phyloP scores from a whole-genome alignment of 2,888 invertebrate genomes.

The Flexamia atlantica region DNA sequence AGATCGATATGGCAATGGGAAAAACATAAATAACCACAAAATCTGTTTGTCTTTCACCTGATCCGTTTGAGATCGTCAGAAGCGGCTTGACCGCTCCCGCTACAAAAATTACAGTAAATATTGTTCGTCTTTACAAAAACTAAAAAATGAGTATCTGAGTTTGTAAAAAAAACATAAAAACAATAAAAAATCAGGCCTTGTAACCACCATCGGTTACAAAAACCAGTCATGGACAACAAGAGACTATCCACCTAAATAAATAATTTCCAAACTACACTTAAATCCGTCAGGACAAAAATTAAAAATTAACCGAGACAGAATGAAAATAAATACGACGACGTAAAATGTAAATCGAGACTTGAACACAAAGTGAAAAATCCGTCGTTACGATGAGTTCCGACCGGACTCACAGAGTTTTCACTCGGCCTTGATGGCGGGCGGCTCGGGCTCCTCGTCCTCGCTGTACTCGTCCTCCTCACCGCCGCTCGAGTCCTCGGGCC shows the following conservation, averaged over 20 bases:
- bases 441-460: conserved; percentile 76
- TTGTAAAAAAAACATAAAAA: conserved; percentile 17
- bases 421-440: conserved; percentile 76
- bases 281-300: background rate
- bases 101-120: conserved; percentile 34
- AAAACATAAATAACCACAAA: conserved; percentile 49
- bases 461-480: conserved; percentile 78
- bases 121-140: conserved; percentile 11
- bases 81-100: conserved; percentile 31
- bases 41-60: conserved; percentile 51
- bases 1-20: conserved; percentile 51
- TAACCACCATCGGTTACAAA: background rate
- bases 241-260: background rate
- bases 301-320: background rate
- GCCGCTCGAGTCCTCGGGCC: conserved; percentile 77
- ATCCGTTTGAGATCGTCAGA: conserved; percentile 42
- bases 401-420: too few relatives aligned
- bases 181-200: background rate
- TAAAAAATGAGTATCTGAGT: conserved; percentile 31
- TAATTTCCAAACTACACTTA: background rate
- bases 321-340: background rate
- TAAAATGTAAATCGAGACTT: background rate
- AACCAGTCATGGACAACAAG: background rate
- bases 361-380: conserved; percentile 6
- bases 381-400: background rate